Evolutionary conservation across 1,140 invertebrate species (phyloP), one percentile per base, ranked within the genome.

Genomic region (Drosophila gunungcola): DNA sequence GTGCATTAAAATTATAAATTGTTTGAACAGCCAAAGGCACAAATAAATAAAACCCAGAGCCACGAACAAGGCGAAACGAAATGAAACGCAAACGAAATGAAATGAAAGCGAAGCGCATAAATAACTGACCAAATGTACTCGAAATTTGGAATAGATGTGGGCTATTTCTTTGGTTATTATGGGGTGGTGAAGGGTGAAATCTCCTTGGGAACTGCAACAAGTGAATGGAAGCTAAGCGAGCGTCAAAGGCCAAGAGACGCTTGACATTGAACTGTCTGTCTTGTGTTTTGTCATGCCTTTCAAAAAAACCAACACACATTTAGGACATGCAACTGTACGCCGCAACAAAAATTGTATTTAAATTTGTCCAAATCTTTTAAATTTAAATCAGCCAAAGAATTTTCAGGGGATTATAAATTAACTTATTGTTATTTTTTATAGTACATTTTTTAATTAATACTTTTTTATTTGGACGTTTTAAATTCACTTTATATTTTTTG

Each of bases 1-100:
- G 77, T 80, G 81, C 73, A 84, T 86, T 86, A 84, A 77, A 84
- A 86, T 84, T 86, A 80, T 85, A 84, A 86, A 85, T 86, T 84
- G 80, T 84, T 85, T 85, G 73, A 81, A 80, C 75, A 78, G 72
- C 80, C 68, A 78, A 78, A 78, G 55, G 54, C 60, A 79, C 38
- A 69, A 49, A 67, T 90, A 80, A 77, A 82, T 74, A 80, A 80
- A 79, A 73, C 36, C 72, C 55, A 56, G 38, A 54, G 41, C 42
- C 67, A 54, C 46, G 43, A 56, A 58, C 42, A 54, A 61, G 45
- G 1, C 6, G 32, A 45, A 29, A 7, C 54, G 43, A 65, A 29
- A 7, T 49, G 43, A 65, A 64, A 32, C 21, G 34, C 29, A 52
- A 79, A 27, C 45, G 56, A 63, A 63, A 38, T 48, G 21, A 63